Evolutionary conservation across 2,113 vertebrate genomes (phyloP).

Genomic region (Ranitomeya variabilis): DNA sequence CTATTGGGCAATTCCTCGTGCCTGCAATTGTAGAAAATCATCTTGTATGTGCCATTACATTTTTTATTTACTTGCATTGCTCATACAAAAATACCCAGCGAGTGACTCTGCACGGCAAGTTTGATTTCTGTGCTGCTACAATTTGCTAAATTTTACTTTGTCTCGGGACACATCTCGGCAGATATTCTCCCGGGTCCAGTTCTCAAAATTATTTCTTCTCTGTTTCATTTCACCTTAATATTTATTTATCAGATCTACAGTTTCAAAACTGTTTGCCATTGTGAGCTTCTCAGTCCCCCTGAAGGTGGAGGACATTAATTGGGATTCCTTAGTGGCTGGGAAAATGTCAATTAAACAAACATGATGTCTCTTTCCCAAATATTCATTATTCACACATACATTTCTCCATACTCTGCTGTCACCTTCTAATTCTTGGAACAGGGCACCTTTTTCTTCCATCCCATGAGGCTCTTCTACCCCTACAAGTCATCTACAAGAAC

Average conservation of each 20-base stretch:
- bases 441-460: conserved; percentile 29
- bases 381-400: conserved; percentile 53
- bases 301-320: conserved; percentile 37
- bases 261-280: neutral
- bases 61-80: neutral
- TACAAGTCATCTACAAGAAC: conserved; percentile 51
- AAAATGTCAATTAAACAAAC: conserved; percentile 55
- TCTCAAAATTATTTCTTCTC: conserved; percentile 9
- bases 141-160: neutral
- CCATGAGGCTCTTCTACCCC: conserved; percentile 45
- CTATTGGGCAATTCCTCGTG: neutral
- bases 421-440: conserved; percentile 43
- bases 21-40: neutral
- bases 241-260: conserved; percentile 37
- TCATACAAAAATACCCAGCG: neutral
- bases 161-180: neutral
- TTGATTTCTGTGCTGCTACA: neutral
- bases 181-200: conserved; percentile 15
- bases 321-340: conserved; percentile 33
- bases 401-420: conserved; percentile 39
- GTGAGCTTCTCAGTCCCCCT: neutral
- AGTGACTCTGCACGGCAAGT: neutral
- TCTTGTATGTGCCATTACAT: neutral
- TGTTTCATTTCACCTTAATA: conserved; percentile 31
- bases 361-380: conserved; percentile 49